These are phyloP conservation scores for Nycticebus coucang DNA, from an alignment of 2,113 vertebrate genomes.

Conservation along the genomic window DNA sequence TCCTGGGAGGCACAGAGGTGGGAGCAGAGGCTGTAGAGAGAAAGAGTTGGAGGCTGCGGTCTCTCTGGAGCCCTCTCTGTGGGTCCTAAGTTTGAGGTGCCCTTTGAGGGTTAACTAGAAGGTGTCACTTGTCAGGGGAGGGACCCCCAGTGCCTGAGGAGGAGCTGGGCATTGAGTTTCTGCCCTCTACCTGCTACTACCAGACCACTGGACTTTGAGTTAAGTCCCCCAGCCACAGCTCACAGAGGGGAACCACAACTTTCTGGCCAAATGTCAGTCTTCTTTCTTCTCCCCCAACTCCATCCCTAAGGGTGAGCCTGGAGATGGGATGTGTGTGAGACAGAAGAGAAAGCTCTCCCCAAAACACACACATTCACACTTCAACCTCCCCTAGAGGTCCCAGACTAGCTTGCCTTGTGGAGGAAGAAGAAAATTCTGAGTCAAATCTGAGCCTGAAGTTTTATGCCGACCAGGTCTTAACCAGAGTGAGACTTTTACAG, in stretches of 20 bases:
- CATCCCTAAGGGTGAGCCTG: no score
- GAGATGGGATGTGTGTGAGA: background rate
- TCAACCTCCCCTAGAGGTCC: background rate
- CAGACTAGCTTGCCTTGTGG: background rate
- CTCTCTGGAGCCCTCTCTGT: background rate
- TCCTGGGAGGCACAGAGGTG: background rate
- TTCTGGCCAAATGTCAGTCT: background rate
- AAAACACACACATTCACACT: background rate
- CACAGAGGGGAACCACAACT: no score
- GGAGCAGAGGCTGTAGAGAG: background rate
- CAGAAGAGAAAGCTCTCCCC: background rate
- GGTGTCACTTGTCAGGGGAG: background rate
- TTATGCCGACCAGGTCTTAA: background rate
- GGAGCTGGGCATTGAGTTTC: background rate
- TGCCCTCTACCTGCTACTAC: background rate
- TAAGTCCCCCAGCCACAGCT: background rate
- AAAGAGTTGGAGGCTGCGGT: background rate
- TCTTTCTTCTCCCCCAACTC: background rate
- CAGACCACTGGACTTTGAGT: background rate
- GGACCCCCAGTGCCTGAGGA: background rate
- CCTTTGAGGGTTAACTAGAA: background rate
- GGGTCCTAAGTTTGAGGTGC: background rate
- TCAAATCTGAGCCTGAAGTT: slow-evolving; percentile 1
- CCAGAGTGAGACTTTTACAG: background rate
- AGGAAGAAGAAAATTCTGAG: background rate